phyloP scores from a whole-genome alignment of 2,888 invertebrate species.

The Polydrusus cervinus region DNA sequence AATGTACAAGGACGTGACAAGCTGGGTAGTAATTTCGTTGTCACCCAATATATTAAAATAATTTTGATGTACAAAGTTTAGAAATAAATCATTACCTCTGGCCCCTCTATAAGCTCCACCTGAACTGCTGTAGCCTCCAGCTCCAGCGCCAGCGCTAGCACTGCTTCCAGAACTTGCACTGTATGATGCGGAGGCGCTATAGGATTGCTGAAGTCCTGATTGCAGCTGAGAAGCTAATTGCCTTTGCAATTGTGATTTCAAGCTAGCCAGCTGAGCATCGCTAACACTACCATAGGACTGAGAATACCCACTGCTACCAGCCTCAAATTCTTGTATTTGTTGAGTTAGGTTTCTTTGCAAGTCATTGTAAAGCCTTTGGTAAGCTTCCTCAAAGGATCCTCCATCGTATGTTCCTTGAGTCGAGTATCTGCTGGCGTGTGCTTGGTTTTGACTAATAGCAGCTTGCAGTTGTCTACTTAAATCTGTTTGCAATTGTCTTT shows the following conservation, averaged over 20 bases:
- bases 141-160: slow-evolving; percentile 40
- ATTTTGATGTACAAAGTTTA: neutral
- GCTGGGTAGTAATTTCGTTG: no score
- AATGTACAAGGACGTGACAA: no score
- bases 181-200: slow-evolving; percentile 62
- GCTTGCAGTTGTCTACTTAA: slow-evolving; percentile 65
- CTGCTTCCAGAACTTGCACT: slow-evolving; percentile 59
- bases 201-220: slow-evolving; percentile 65
- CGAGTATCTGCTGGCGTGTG: slow-evolving; percentile 34
- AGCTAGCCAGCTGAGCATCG: slow-evolving; percentile 61
- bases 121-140: slow-evolving; percentile 44
- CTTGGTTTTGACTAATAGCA: slow-evolving; percentile 44
- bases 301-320: slow-evolving; percentile 36
- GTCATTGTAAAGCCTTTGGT: slow-evolving; percentile 65
- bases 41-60: no score
- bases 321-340: slow-evolving; percentile 61
- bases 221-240: slow-evolving; percentile 66
- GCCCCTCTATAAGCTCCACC: slow-evolving; percentile 57
- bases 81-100: slow-evolving; percentile 52
- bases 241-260: slow-evolving; percentile 65
- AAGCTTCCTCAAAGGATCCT: slow-evolving; percentile 42
- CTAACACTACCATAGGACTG: slow-evolving; percentile 56
- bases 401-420: neutral
- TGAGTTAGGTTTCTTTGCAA: slow-evolving; percentile 67
- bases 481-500: slow-evolving; percentile 62